Conservation (phyloP, 1,140 invertebrate genomes). For the Cherax quadricarinatus region DNA sequence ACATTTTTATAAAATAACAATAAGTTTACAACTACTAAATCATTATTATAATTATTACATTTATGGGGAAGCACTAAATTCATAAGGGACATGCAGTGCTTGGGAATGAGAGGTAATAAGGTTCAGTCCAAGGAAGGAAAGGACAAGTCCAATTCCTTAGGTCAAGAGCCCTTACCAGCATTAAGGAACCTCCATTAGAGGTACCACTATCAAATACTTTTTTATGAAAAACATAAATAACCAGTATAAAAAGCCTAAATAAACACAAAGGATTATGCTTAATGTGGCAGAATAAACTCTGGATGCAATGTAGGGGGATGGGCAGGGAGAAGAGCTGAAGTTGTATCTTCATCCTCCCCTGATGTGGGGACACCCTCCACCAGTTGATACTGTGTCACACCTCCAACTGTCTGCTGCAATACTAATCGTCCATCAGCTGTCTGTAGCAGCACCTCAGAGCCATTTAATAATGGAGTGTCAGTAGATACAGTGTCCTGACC, state of each 20-base stretch:
- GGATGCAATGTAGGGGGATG: slow-evolving; percentile 19
- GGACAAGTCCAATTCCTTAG: no score
- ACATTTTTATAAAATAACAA: no score
- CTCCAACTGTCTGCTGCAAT: slow-evolving; percentile 57
- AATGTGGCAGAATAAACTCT: slow-evolving; percentile 24
- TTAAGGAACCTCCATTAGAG: neutral
- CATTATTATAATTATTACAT: no score
- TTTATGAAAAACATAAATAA: neutral
- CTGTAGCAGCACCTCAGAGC: slow-evolving; percentile 52
- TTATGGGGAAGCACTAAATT: no score
- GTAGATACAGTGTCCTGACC: slow-evolving; percentile 26
- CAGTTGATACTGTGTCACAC: slow-evolving; percentile 60
- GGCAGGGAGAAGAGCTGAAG: neutral
- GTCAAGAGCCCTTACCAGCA: no score
- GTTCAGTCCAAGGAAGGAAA: no score
- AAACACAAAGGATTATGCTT: neutral
- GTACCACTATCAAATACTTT: neutral
- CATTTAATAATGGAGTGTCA: slow-evolving; percentile 44
- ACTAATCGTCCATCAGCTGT: slow-evolving; percentile 47
- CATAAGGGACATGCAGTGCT: no score
- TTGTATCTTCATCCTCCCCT: neutral
- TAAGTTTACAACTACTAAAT: no score
- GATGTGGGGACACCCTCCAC: slow-evolving; percentile 50
- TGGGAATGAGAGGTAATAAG: no score
- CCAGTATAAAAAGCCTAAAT: neutral